Base-by-base conservation (phyloP, 2,888 invertebrate species). In the Metopia argyrocephala region DNA sequence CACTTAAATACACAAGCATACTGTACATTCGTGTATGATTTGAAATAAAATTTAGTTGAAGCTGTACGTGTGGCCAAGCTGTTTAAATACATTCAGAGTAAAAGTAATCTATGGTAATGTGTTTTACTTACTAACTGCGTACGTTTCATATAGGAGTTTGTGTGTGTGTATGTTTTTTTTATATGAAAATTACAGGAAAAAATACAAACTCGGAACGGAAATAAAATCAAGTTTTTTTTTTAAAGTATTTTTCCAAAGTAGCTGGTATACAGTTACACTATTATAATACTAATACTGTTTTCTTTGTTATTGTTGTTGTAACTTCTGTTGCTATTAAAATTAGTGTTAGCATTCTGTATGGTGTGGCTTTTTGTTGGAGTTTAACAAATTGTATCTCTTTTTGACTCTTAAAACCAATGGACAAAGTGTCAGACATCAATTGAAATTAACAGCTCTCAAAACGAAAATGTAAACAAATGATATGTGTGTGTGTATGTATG, bases 381-480 rank as follows among this genome's bases (percentile, higher is more conserved):
- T 78, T 81, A 56, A 45, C 73, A 68, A 66, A 71, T 73, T 78
- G 71, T 78, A 66, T 73, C 73, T 62, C 31, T 73, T 66, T 62
- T 23, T 56, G 59, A n/a, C n/a, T 65, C 28, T 12, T 15, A 64
- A 64, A 59, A 56, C 61, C 69, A 61, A 66, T 70, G 70, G 69
- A 69, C 52, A 70, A 21, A 61, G 69, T 81, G 80, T 78, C 80
- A 81, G 50, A 66, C 74, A 78, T 81, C 74, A 76, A 81, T 74
- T 81, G 65, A 78, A 78, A 81, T 78, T 74, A 81, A 78, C 80
- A 76, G 78, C 70, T 81, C 54, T 73, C 69, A 64, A 80, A 69
- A 76, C 20, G 57, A 57, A 80, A 69, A 76, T n/a, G 57, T 27
- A 76, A 76, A 59, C 73, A 80, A 28, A 64, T 71, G 73, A 54